Evolutionary conservation across 2,888 invertebrate species (phyloP).

Genomic region (Mimas tiliae): DNA sequence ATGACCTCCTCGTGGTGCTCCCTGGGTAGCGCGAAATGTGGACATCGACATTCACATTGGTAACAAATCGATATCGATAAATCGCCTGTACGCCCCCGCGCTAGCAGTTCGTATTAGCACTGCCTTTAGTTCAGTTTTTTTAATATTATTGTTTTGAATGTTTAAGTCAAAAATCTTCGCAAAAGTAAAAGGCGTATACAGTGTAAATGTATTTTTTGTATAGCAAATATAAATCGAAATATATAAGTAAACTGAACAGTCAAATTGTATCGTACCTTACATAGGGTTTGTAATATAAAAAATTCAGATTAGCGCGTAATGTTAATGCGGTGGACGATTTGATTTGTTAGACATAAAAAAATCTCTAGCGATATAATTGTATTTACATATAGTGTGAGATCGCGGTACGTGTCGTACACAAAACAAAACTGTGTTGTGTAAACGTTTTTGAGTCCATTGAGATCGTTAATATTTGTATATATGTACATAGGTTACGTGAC

Average conservation of each 20-base stretch:
- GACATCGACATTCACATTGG: slow-evolving; percentile 70
- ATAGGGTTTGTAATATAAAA: slow-evolving; percentile 25
- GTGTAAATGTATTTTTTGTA: slow-evolving; percentile 17
- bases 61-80: slow-evolving; percentile 36
- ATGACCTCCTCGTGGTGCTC: slow-evolving; percentile 83
- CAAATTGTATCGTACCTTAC: slow-evolving; percentile 11
- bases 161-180: background rate
- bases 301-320: slow-evolving; percentile 25
- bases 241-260: slow-evolving; percentile 16
- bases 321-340: slow-evolving; percentile 2
- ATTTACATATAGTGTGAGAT: slow-evolving; percentile 16
- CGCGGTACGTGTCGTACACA: slow-evolving; percentile 9
- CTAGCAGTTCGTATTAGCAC: slow-evolving; percentile 2
- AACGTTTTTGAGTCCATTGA: slow-evolving; percentile 22
- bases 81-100: background rate
- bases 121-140: background rate
- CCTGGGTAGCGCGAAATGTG: slow-evolving; percentile 83
- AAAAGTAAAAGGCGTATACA: background rate
- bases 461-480: slow-evolving; percentile 58
- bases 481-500: slow-evolving; percentile 69
- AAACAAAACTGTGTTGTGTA: background rate
- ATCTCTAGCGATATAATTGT: slow-evolving; percentile 19
- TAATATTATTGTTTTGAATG: background rate
- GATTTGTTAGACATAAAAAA: slow-evolving; percentile 22
- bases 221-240: slow-evolving; percentile 26